Evolutionary conservation across 2,113 vertebrate genomes (phyloP).

Genomic region (Actenoides lindsayi): DNA sequence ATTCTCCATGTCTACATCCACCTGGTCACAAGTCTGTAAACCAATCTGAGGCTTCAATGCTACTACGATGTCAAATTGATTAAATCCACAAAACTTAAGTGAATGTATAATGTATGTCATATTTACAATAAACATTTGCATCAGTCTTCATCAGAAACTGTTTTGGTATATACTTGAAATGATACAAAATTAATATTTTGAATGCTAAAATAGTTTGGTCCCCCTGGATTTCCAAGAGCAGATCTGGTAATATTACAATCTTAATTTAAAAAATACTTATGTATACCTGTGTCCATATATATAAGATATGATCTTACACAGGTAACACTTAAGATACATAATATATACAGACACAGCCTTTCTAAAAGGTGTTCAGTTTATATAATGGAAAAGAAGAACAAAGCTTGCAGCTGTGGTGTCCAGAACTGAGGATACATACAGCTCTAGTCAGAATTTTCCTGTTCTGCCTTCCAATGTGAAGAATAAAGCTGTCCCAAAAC

Average conservation of each 20-base stretch:
- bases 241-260: constrained; percentile 70
- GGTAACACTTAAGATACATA: constrained; percentile 59
- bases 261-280: constrained; percentile 67
- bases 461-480: not conserved
- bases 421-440: not conserved
- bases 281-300: constrained; percentile 44
- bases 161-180: constrained; percentile 79
- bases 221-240: constrained; percentile 78
- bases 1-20: not conserved
- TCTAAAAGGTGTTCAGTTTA: constrained; percentile 57
- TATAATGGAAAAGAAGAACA: constrained; percentile 59
- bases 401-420: constrained; percentile 38
- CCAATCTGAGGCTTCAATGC: constrained; percentile 51
- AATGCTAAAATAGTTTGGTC: constrained; percentile 80
- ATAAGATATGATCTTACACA: constrained; percentile 67
- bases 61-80: not conserved
- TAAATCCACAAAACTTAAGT: constrained; percentile 7
- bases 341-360: constrained; percentile 67
- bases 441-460: constrained; percentile 22
- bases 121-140: constrained; percentile 67
- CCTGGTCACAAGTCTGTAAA: not conserved
- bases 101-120: not conserved
- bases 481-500: not conserved
- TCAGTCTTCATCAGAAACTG: constrained; percentile 62
- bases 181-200: constrained; percentile 75